phyloP scores from a whole-genome alignment of 2,797 vertebrate species.

The Anableps anableps region DNA sequence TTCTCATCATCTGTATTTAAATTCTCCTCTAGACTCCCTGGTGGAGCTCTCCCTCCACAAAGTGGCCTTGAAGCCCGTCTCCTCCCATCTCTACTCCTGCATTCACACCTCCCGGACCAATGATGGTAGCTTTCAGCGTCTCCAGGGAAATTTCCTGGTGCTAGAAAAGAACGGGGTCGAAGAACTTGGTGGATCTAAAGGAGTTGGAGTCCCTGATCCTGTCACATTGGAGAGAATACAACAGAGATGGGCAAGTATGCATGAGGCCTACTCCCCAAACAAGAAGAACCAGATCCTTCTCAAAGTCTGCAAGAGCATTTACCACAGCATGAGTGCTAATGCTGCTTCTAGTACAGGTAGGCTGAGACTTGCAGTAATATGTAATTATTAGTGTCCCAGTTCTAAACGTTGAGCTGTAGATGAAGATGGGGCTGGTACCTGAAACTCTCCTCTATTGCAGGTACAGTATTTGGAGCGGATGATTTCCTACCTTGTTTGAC shows the following conservation, averaged over 20 bases:
- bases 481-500: conserved; percentile 91
- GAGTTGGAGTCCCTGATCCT: conserved; percentile 76
- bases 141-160: conserved; percentile 76
- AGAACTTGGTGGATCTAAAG: conserved; percentile 74
- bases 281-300: conserved; percentile 87
- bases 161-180: conserved; percentile 69
- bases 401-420: not conserved
- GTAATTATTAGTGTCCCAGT: not conserved
- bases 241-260: conserved; percentile 80
- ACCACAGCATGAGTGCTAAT: conserved; percentile 85
- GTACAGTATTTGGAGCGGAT: conserved; percentile 84
- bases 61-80: conserved; percentile 84
- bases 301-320: conserved; percentile 88
- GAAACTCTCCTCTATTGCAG: conserved; percentile 44
- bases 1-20: not conserved
- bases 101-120: conserved; percentile 69
- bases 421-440: not conserved
- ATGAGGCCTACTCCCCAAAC: conserved; percentile 85
- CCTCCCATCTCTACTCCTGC: conserved; percentile 77
- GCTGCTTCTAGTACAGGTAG: conserved; percentile 65
- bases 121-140: conserved; percentile 71
- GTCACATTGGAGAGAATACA: conserved; percentile 83
- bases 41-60: conserved; percentile 86
- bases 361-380: not conserved
- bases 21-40: conserved; percentile 73